These are phyloP conservation scores for Perizoma flavofasciatum DNA, from an alignment of 2,888 invertebrate species.

Conservation along the genomic window DNA sequence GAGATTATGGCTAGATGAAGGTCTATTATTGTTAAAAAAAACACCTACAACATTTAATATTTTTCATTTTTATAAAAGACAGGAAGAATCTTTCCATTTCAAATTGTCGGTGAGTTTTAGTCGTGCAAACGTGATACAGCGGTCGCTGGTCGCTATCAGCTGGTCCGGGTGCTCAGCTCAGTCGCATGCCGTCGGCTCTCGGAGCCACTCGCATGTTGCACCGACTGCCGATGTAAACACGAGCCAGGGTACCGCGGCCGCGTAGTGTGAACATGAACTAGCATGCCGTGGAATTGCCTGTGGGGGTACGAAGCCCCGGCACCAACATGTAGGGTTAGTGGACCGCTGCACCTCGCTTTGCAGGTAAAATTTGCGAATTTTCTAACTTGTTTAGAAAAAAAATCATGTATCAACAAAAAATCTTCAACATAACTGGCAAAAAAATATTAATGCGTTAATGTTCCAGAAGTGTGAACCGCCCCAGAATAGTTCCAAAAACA, in stretches of 20 bases:
- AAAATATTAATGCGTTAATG: too few species aligned
- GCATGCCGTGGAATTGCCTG: slow-evolving; percentile 80
- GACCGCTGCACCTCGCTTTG: slow-evolving; percentile 66
- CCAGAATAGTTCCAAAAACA: too few species aligned
- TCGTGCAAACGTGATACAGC: slow-evolving; percentile 13
- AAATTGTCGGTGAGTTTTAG: slow-evolving; percentile 12
- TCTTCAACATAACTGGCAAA: too few species aligned
- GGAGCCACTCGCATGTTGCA: slow-evolving; percentile 27
- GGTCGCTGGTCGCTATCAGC: slow-evolving; percentile 25
- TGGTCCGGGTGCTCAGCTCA: slow-evolving; percentile 28
- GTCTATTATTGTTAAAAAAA: too few species aligned
- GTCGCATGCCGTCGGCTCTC: slow-evolving; percentile 33
- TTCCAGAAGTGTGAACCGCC: too few species aligned
- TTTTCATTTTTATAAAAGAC: too few species aligned
- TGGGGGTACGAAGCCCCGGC: slow-evolving; percentile 77
- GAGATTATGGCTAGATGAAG: too few species aligned
- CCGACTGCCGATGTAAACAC: slow-evolving; percentile 31
- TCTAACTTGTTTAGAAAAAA: too few species aligned
- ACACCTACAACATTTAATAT: too few species aligned
- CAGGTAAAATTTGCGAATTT: slow-evolving; percentile 44
- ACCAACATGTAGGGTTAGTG: slow-evolving; percentile 73
- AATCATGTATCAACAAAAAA: too few species aligned
- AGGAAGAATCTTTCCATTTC: too few species aligned
- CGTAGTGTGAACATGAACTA: slow-evolving; percentile 52
- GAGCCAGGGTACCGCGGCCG: slow-evolving; percentile 27